Conservation (phyloP, 2,888 invertebrate species). For the Deilephila porcellus region DNA sequence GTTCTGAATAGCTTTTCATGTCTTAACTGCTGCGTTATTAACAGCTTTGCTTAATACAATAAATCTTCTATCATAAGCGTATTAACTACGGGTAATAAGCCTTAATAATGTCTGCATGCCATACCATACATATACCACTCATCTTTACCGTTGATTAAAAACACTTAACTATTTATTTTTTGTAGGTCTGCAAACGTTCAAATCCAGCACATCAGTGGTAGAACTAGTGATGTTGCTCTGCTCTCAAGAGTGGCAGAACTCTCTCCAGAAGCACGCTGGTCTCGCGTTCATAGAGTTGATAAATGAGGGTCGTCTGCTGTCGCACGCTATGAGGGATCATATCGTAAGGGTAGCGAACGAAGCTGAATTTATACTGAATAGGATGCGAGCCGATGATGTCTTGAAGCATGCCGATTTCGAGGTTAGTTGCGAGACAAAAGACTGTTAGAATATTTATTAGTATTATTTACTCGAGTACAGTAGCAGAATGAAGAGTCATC, state of each 20-base stretch:
- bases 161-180: not conserved
- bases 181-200: constrained; percentile 96
- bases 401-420: constrained; percentile 98
- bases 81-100: not conserved
- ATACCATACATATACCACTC: not conserved
- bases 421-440: constrained; percentile 67
- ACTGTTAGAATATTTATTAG: no score
- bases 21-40: not conserved
- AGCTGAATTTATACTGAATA: constrained; percentile 99
- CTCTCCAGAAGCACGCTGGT: constrained; percentile 99
- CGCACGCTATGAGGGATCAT: constrained; percentile 99
- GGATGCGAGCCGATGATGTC: constrained; percentile 99
- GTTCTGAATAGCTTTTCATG: no score
- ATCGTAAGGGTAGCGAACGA: constrained; percentile 99
- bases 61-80: not conserved
- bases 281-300: constrained; percentile 99
- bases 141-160: not conserved
- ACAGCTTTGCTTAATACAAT: not conserved
- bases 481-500: no score
- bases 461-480: no score
- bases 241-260: constrained; percentile 99
- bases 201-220: constrained; percentile 98
- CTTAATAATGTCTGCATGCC: not conserved
- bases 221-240: constrained; percentile 99
- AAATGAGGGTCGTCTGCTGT: constrained; percentile 98